phyloP scores from a whole-genome alignment of 2,888 invertebrate species.

The Morinoia aosen region DNA sequence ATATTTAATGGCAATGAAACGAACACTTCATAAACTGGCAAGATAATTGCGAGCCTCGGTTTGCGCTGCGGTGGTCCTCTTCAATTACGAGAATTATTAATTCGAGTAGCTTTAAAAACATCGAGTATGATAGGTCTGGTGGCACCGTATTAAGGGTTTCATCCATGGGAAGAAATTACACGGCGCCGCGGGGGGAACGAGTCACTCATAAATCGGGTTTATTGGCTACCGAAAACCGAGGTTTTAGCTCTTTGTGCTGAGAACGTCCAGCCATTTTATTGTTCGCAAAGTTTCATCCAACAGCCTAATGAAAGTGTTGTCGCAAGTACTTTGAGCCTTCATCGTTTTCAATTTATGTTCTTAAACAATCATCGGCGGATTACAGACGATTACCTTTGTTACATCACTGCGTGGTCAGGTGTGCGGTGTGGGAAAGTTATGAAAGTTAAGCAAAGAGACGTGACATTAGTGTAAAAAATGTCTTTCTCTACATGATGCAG shows the following conservation, averaged over 20 bases:
- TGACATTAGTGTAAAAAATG: not conserved
- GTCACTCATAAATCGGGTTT: constrained; percentile 5
- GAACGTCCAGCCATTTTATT: not conserved
- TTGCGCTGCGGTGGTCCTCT: constrained; percentile 37
- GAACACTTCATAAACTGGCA: constrained; percentile 17
- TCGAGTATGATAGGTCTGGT: constrained; percentile 13
- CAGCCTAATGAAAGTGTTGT: constrained; percentile 3
- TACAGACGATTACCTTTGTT: not conserved
- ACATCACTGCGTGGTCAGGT: not conserved
- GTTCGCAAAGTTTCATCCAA: not conserved
- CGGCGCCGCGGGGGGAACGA: not conserved
- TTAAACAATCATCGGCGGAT: not conserved
- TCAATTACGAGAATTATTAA: constrained; percentile 2
- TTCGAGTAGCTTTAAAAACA: constrained; percentile 9
- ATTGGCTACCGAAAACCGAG: constrained; percentile 18
- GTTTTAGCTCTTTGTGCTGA: not conserved
- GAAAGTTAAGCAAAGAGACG: not conserved
- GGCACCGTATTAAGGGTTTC: not conserved
- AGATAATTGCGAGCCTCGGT: not conserved
- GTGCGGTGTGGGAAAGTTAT: not conserved
- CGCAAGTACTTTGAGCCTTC: not conserved
- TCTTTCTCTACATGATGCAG: not conserved
- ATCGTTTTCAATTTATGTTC: not conserved
- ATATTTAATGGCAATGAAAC: constrained; percentile 12
- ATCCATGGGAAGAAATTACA: constrained; percentile 15